Evolutionary conservation across 2,113 vertebrate genomes (phyloP), one percentile per base, ranked within the genome.

Genomic region (Cheilinus undulatus): DNA sequence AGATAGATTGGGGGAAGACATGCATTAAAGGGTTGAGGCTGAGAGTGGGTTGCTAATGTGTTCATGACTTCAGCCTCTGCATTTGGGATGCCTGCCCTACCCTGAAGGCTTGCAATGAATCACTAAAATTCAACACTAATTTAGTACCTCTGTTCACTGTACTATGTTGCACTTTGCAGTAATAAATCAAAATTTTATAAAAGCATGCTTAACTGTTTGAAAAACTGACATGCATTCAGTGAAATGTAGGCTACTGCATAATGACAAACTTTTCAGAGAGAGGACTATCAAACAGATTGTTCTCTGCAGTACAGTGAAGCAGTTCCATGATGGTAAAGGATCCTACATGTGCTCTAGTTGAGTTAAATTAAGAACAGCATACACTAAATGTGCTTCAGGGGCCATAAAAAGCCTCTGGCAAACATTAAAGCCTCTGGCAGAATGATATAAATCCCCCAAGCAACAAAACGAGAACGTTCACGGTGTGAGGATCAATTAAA

Each of bases 331-430:
- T 50, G 3, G 26, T 54, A 71, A 77, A 5, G 23, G 72, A 84
- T 66, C 36, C 30, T 49, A 65, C 34, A 42, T 17, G 32, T 50
- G 53, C 24, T 40, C 60, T 82, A 38, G 38, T 64, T 73, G 20
- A 51, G 30, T 52, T 53, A 28, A 46, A 20, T 54, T 26, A 54
- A 73, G 73, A 78, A 69, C 43, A 73, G 69, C 61, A 59, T 57
- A 64, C 57, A 78, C 9, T 17, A 48, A 81, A 52, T 70, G 57
- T 43, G 71, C 73, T 87, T 79, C 67, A 66, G 72, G 81, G 82
- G 69, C 66, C 50, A 78, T 60, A 69, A 59, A 84, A 76, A 65
- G 82, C 85, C 86, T 83, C 64, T 9, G 82, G 80, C 83, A 72
- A 88, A 77, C 67, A 65, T 64, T 69, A 53, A 78, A 75, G 82